phyloP scores from a whole-genome alignment of 2,888 invertebrate genomes.

The Aporophyla lueneburgensis region DNA sequence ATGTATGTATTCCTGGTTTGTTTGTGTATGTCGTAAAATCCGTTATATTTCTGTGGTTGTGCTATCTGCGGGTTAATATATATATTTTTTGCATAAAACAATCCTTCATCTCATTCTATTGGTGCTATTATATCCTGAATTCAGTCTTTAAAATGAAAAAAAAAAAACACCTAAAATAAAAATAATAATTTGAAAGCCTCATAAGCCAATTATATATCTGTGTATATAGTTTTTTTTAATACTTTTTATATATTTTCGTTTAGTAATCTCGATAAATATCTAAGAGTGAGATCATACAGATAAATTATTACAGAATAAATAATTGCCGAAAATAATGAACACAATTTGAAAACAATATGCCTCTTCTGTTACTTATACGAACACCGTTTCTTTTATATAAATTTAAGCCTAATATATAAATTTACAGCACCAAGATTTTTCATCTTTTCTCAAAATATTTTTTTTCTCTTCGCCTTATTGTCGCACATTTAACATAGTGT shows the following conservation, averaged over 20 bases:
- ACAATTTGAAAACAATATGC: constrained; percentile 89
- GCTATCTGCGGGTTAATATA: constrained; percentile 81
- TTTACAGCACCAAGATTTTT: constrained; percentile 91
- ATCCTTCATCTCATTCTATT: constrained; percentile 76
- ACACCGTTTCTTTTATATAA: constrained; percentile 87
- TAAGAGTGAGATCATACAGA: constrained; percentile 90
- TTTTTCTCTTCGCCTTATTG: constrained; percentile 90
- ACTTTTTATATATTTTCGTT: constrained; percentile 85
- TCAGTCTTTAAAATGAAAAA: constrained; percentile 89
- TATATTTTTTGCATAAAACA: constrained; percentile 71
- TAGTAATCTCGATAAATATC: constrained; percentile 90
- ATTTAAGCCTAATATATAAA: constrained; percentile 91
- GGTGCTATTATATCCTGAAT: constrained; percentile 84
- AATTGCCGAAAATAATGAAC: constrained; percentile 89
- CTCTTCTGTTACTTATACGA: constrained; percentile 90
- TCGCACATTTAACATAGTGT: constrained; percentile 90
- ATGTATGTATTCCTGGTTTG: constrained; percentile 66
- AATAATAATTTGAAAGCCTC: constrained; percentile 89
- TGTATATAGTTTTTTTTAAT: constrained; percentile 83
- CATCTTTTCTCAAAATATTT: constrained; percentile 90
- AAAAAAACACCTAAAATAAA: constrained; percentile 81
- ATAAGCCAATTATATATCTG: constrained; percentile 89
- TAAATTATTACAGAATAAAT: constrained; percentile 89
- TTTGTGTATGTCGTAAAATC: constrained; percentile 60
- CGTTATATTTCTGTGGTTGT: constrained; percentile 76